phyloP scores from a whole-genome alignment of 2,113 vertebrate genomes.

The Onychostoma macrolepis region DNA sequence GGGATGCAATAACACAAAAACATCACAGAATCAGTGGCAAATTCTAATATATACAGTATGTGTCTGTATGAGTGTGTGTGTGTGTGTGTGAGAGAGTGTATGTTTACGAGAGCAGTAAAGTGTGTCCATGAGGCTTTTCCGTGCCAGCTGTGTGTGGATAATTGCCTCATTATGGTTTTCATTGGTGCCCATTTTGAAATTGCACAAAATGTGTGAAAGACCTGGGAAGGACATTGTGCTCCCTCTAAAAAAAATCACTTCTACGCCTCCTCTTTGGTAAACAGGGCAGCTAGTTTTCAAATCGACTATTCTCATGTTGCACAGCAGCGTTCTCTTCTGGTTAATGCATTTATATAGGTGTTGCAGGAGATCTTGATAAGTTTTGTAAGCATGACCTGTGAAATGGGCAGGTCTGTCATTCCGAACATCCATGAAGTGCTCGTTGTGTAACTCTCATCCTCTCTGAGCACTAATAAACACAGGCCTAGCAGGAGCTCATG shows the following conservation, averaged over 20 bases:
- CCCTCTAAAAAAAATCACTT: slow-evolving; percentile 44
- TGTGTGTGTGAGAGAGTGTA: no score
- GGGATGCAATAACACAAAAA: not conserved
- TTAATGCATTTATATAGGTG: not conserved
- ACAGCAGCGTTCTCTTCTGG: not conserved
- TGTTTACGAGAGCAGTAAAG: not conserved
- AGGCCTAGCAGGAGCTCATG: not conserved
- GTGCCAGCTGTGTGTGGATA: slow-evolving; percentile 57
- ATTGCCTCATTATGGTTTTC: slow-evolving; percentile 62
- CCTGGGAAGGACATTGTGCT: slow-evolving; percentile 56
- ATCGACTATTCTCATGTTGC: slow-evolving; percentile 8
- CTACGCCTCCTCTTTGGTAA: not conserved
- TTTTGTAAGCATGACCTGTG: not conserved
- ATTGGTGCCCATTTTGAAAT: slow-evolving; percentile 55
- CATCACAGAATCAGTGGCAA: not conserved
- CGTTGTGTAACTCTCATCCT: not conserved
- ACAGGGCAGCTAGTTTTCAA: not conserved
- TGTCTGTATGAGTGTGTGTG: not conserved
- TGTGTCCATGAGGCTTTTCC: slow-evolving; percentile 32
- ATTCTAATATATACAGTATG: not conserved
- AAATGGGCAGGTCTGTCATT: slow-evolving; percentile 13
- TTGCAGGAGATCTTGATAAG: not conserved
- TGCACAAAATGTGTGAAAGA: slow-evolving; percentile 55
- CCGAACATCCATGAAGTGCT: slow-evolving; percentile 37
- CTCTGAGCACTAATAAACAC: not conserved